Percentiles rank a stretch among this genome's conserved stretches.
Conservation (phyloP, 2,888 invertebrate species). For the Trichogramma evanescens region DNA sequence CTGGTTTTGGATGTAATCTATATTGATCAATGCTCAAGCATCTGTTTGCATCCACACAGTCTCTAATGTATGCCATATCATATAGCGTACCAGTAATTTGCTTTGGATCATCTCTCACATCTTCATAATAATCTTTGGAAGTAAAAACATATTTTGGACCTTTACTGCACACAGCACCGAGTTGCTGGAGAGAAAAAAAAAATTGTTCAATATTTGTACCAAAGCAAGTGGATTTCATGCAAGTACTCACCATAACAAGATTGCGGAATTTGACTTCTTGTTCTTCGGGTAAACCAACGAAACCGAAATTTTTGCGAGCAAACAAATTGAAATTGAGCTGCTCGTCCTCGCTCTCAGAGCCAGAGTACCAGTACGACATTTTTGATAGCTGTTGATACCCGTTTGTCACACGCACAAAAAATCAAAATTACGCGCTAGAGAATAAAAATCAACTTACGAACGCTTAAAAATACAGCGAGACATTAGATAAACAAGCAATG, state of each 20-base stretch:
- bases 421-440: no score
- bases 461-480: no score
- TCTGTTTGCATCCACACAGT: conserved; percentile 21
- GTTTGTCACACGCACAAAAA: no score
- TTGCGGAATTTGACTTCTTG: conserved; percentile 9
- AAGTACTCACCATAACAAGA: conserved; percentile 7
- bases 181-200: conserved; percentile 12
- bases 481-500: no score
- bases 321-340: conserved; percentile 18
- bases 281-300: conserved; percentile 8
- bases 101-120: not conserved
- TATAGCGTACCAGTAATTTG: not conserved
- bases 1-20: conserved; percentile 15
- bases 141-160: conserved; percentile 16
- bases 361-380: conserved; percentile 17
- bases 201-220: not conserved
- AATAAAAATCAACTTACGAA: no score
- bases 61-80: conserved; percentile 18
- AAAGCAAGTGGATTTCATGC: not conserved
- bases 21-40: conserved; percentile 19
- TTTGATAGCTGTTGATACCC: conserved; percentile 12
- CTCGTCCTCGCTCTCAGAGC: conserved; percentile 15
- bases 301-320: conserved; percentile 16
- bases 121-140: conserved; percentile 10
- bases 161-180: conserved; percentile 17